A percentile compares a stretch with the other conserved stretches of the same genome.
Conservation (phyloP, 37 sponge, comb jelly and placozoan species). For the Chondrosia reniformis region DNA sequence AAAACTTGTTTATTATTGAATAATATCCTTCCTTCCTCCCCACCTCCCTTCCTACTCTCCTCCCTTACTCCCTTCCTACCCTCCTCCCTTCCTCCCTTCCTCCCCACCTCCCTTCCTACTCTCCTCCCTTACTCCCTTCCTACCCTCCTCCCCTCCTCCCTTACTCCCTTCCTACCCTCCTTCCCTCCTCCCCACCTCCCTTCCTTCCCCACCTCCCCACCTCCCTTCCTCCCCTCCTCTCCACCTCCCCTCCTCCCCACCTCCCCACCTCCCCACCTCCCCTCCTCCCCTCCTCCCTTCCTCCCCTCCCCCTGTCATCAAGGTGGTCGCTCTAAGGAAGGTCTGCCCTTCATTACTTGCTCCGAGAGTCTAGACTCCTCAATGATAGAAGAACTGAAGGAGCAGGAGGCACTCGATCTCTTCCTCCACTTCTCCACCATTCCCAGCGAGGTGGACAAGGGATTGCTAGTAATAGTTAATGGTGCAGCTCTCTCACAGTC, state of each 20-base stretch:
- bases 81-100: too few relatives aligned
- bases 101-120: too few relatives aligned
- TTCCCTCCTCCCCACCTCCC: not conserved
- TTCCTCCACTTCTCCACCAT: slow-evolving; percentile 69
- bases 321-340: slow-evolving; percentile 69
- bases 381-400: slow-evolving; percentile 19
- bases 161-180: not conserved
- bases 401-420: slow-evolving; percentile 53
- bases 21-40: too few relatives aligned
- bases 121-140: too few relatives aligned
- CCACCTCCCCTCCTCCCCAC: not conserved
- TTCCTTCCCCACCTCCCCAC: not conserved
- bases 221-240: not conserved
- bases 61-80: too few relatives aligned
- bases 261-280: not conserved
- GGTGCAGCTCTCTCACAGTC: slow-evolving; percentile 44
- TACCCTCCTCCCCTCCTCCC: too few relatives aligned
- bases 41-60: too few relatives aligned
- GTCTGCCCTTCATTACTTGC: slow-evolving; percentile 45
- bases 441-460: slow-evolving; percentile 57
- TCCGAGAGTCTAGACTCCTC: slow-evolving; percentile 25
- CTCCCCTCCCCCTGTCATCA: not conserved
- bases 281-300: not conserved
- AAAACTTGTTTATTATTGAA: too few relatives aligned
- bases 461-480: slow-evolving; percentile 52